Conservation (phyloP, 2,888 invertebrate genomes). For the Volucella zonaria region DNA sequence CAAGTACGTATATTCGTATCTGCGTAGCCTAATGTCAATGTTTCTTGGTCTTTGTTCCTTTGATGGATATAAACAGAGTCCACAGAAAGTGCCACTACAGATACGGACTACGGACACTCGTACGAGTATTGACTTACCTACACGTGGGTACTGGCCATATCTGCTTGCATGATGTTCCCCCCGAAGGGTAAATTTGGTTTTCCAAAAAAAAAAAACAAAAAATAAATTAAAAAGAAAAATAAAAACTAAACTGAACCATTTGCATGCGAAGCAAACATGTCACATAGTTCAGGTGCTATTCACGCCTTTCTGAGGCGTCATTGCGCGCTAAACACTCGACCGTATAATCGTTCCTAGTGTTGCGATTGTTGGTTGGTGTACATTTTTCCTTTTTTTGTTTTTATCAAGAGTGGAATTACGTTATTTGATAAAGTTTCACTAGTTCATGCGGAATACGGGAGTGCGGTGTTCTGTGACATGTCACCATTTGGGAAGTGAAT, state of each 20-base stretch:
- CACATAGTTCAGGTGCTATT: slow-evolving; percentile 52
- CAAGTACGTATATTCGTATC: background rate
- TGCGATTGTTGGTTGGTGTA: background rate
- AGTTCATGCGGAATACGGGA: slow-evolving; percentile 34
- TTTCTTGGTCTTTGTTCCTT: slow-evolving; percentile 58
- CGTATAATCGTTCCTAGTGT: slow-evolving; percentile 29
- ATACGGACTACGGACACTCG: background rate
- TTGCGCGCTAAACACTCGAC: slow-evolving; percentile 41
- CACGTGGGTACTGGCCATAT: slow-evolving; percentile 43
- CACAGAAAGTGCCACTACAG: slow-evolving; percentile 14
- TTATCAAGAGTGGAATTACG: slow-evolving; percentile 51
- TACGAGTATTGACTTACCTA: no score
- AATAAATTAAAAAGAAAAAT: background rate
- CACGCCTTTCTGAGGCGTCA: slow-evolving; percentile 67
- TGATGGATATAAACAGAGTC: slow-evolving; percentile 53
- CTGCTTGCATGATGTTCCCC: slow-evolving; percentile 56
- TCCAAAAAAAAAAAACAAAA: slow-evolving; percentile 26
- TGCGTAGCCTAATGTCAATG: slow-evolving; percentile 43
- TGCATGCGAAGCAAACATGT: slow-evolving; percentile 65
- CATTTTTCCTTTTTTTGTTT: slow-evolving; percentile 1
- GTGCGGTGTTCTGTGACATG: slow-evolving; percentile 35
- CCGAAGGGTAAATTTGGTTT: slow-evolving; percentile 58
- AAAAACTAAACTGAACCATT: slow-evolving; percentile 27
- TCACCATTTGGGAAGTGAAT: slow-evolving; percentile 14
- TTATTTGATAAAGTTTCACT: slow-evolving; percentile 54